Evolutionary conservation across 2,888 invertebrate genomes (phyloP), one percentile per base, ranked within the genome.

Genomic region (Gryllus longicercus): DNA sequence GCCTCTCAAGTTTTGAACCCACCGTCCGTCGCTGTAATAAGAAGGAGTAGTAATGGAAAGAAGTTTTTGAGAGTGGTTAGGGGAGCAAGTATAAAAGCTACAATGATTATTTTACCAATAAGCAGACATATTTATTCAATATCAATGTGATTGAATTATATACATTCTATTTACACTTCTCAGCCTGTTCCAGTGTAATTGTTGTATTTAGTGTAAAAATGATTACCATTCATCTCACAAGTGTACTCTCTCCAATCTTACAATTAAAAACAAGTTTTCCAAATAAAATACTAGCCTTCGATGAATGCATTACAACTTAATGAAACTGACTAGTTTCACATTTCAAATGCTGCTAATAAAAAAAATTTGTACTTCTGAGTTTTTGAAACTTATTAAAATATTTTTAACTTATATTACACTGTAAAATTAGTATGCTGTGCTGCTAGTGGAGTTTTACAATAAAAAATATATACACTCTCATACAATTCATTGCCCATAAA

Each of bases 291-390:
- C 14, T 14, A 63, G 2, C 14, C 63, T 63, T 63, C 63, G 0
- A 14, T 14, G 63, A 63, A 63, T 5, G n/a, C 14, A 63, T 63
- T n/a, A 63, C 63, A 63, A 63, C 63, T 63, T 63, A 63, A 63
- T 63, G 63, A 63, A 63, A 63, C 63, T 18, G 63, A 63, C 63
- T 63, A 63, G 63, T 63, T 3, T 63, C 63, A 63, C 63, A 63
- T 63, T 63, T 63, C 63, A 63, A 63, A n/a, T 63, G n/a, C n/a
- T 63, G 63, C 63, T 63, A n/a, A 63, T 63, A 63, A 63, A 63
- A 63, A 63, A 38, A 63, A 63, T 63, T 63, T 63, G 63, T 63
- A 63, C 63, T 63, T 63, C 38, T 63, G 63, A 18, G 63, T 63
- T 63, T 63, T 63, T 63, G 63, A 63, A 63, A 63, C 63, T 63